A percentile compares a stretch with the other conserved stretches of the same genome.
Conservation (phyloP, 2,888 invertebrate genomes). For the Tipula vernalis region DNA sequence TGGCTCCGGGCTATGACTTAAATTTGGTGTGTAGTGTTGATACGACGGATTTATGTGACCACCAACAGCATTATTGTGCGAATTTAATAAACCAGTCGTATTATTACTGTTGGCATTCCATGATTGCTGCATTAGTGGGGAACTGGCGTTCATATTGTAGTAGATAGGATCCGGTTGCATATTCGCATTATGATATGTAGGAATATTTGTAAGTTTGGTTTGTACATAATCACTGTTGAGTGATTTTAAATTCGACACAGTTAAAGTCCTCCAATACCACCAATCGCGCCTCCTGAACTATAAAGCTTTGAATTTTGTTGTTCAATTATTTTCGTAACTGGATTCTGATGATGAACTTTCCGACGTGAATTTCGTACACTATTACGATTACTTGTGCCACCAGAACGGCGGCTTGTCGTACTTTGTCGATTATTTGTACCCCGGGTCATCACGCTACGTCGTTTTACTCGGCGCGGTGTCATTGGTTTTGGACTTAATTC, state of each 20-base stretch:
- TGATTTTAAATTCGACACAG: conserved; percentile 31
- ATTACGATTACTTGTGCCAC: conserved; percentile 29
- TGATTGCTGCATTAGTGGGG: conserved; percentile 19
- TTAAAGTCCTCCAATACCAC: conserved; percentile 21
- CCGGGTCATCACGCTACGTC: conserved; percentile 59
- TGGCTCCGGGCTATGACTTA: conserved; percentile 49
- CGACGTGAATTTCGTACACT: conserved; percentile 49
- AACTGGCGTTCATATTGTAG: conserved; percentile 32
- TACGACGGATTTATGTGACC: conserved; percentile 68
- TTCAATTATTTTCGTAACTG: conserved; percentile 56
- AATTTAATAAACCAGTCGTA: not conserved
- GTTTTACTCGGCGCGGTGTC: conserved; percentile 75
- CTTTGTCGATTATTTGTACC: conserved; percentile 51
- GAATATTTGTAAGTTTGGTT: not conserved
- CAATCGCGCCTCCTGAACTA: conserved; percentile 12
- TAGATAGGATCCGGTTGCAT: conserved; percentile 33
- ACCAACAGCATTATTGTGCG: conserved; percentile 22
- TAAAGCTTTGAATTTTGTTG: conserved; percentile 25
- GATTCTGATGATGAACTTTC: conserved; percentile 50
- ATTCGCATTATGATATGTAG: conserved; percentile 20
- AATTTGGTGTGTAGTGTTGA: conserved; percentile 53
- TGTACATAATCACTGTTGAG: conserved; percentile 27
- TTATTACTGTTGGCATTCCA: conserved; percentile 20
- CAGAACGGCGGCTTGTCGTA: conserved; percentile 39
- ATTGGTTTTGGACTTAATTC: conserved; percentile 59